phyloP scores from a whole-genome alignment of 2,113 vertebrate species.

The Vanacampus margaritifer region DNA sequence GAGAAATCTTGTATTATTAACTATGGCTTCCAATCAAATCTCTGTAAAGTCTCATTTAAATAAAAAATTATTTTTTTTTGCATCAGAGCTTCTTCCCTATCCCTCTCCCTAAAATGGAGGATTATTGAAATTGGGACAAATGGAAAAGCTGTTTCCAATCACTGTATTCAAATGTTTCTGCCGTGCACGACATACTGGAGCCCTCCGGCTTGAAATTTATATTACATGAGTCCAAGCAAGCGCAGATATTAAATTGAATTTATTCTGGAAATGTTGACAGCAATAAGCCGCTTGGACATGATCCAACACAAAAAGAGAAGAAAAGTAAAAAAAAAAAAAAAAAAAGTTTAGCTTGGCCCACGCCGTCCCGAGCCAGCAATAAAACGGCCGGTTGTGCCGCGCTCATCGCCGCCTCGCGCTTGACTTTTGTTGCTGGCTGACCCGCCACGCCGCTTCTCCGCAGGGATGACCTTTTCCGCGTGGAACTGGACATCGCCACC shows the following conservation, averaged over 20 bases:
- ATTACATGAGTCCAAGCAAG: slow-evolving; percentile 5
- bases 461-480: slow-evolving; percentile 89
- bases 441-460: slow-evolving; percentile 16
- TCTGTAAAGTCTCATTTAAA: too few species aligned
- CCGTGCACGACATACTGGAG: slow-evolving; percentile 7
- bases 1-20: too few species aligned
- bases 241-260: background rate
- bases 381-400: background rate
- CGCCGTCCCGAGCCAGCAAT: slow-evolving; percentile 21
- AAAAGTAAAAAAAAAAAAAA: background rate
- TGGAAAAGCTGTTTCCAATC: slow-evolving; percentile 9
- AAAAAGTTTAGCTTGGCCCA: slow-evolving; percentile 2
- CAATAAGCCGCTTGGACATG: slow-evolving; percentile 26
- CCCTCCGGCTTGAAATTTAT: slow-evolving; percentile 21
- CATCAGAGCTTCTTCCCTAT: too few species aligned
- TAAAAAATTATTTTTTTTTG: too few species aligned
- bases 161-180: background rate
- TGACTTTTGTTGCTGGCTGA: slow-evolving; percentile 21
- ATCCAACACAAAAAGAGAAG: slow-evolving; percentile 16
- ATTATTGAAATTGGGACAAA: background rate
- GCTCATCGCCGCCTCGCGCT: background rate
- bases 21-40: too few species aligned
- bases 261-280: background rate
- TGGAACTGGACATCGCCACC: slow-evolving; percentile 83
- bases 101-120: too few species aligned